Base-by-base conservation (phyloP, 2,113 vertebrate species). In the Gnathochromis pfefferi region DNA sequence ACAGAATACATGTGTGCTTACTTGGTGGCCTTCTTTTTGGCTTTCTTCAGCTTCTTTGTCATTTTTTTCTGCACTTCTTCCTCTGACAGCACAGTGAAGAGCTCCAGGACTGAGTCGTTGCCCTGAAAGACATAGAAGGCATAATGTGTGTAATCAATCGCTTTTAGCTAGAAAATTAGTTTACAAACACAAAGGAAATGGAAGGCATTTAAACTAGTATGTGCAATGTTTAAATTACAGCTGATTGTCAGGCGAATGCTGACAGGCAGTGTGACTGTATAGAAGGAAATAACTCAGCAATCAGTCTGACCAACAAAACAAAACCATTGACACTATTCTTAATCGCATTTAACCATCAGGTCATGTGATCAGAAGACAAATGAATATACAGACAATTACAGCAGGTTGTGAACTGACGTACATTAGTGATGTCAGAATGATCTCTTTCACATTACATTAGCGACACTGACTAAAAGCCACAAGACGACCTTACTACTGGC, bases 41-140 rank as follows among this genome's bases (percentile, higher is more conserved):
- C 98, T 94, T 97, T 99, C 92, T 98, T 99, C 85, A 96, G 80
- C 94, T 98, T 99, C 94, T 96, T 98, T 31, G 96, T 96, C 96
- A 98, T 96, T 92, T 97, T 98, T 93, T 95, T 97, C 89, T 94
- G 91, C 87, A 98, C 85, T 88, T 99, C 98, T 2, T 96, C 96
- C 86, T 97, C 95, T n/a, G 97, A 96, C 93, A 98, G 96, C 40
- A 99, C 93, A 28, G 92, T 95, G 93, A 99, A 99, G 21, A 99
- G 93, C 95, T 99, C 99, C 90, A 99, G 94, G 19, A 97, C 91
- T 11, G 95, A 90, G 45, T 97, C 97, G 3, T 96, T 96, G 88
- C 98, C 98, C 99, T 99, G 19, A n/a, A 10, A 68, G 17, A 58
- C 7, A 73, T 0, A 42, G 23, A 31, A 31, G 9, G 2, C 9